Evolutionary conservation across 1,140 invertebrate species (phyloP).

Genomic region (Lordiphosa stackelbergi): DNA sequence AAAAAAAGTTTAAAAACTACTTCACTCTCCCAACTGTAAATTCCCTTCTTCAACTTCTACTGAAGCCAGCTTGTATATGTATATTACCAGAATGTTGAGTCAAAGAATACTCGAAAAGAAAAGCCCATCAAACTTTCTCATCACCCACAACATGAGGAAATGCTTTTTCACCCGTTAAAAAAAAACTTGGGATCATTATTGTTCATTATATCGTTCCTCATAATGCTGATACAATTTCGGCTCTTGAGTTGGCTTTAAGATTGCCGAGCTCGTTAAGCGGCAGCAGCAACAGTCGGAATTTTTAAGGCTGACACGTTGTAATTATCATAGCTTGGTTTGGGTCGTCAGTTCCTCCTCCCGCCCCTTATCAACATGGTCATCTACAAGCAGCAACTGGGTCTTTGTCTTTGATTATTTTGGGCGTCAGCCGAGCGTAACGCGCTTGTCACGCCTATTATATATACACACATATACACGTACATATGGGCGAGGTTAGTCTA

Average conservation of each 20-base stretch:
- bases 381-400: conserved; percentile 43
- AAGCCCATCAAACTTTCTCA: conserved; percentile 1
- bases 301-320: conserved; percentile 58
- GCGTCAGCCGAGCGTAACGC: conserved; percentile 67
- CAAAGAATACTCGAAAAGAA: background rate
- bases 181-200: conserved; percentile 43
- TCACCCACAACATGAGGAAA: conserved; percentile 6
- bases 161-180: conserved; percentile 43
- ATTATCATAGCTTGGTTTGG: conserved; percentile 51
- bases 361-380: conserved; percentile 52
- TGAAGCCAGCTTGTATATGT: no score
- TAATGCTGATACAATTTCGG: conserved; percentile 42
- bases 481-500: conserved; percentile 38
- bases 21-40: no score
- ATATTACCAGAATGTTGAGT: no score
- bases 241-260: conserved; percentile 32
- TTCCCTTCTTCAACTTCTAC: no score
- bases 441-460: conserved; percentile 74
- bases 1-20: no score
- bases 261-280: conserved; percentile 51
- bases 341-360: conserved; percentile 36
- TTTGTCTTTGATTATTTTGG: conserved; percentile 75
- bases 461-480: conserved; percentile 14
- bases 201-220: conserved; percentile 56
- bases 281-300: conserved; percentile 36